These are phyloP conservation scores for Nasonovia ribisnigri DNA, from an alignment of 2,888 invertebrate species.

Conservation along the genomic window DNA sequence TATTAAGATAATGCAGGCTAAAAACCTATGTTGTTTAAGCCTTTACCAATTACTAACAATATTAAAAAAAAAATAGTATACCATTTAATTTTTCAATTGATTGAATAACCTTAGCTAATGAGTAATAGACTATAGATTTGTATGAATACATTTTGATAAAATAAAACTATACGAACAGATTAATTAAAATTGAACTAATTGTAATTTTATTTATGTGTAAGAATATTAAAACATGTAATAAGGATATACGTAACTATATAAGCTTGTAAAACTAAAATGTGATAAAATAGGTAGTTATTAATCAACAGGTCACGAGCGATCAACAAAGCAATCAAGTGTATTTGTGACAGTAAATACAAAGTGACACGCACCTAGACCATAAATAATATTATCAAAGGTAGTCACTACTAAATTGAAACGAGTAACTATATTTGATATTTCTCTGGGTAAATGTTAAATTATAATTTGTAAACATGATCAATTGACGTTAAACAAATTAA, in stretches of 20 bases:
- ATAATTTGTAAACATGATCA: not conserved
- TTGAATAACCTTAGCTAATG: too few relatives aligned
- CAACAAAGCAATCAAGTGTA: not conserved
- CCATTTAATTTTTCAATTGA: not conserved
- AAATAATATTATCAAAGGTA: not conserved
- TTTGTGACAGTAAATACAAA: not conserved
- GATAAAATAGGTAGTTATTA: not conserved
- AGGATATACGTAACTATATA: too few relatives aligned
- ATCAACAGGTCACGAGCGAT: not conserved
- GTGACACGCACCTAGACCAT: not conserved
- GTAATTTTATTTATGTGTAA: not conserved
- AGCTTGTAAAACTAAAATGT: not conserved
- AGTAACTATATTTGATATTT: not conserved
- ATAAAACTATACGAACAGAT: not conserved
- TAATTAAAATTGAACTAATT: not conserved
- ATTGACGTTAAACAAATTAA: not conserved
- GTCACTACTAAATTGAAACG: not conserved
- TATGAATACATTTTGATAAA: not conserved
- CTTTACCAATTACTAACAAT: too few relatives aligned
- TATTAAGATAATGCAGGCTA: too few relatives aligned
- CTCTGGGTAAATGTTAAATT: not conserved
- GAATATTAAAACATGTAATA: not conserved
- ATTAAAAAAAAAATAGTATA: not conserved
- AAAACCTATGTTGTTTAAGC: too few relatives aligned
- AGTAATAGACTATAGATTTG: not conserved